Evolutionary conservation across 1,140 invertebrate species (phyloP).

Genomic region (Pectinophora gossypiella): DNA sequence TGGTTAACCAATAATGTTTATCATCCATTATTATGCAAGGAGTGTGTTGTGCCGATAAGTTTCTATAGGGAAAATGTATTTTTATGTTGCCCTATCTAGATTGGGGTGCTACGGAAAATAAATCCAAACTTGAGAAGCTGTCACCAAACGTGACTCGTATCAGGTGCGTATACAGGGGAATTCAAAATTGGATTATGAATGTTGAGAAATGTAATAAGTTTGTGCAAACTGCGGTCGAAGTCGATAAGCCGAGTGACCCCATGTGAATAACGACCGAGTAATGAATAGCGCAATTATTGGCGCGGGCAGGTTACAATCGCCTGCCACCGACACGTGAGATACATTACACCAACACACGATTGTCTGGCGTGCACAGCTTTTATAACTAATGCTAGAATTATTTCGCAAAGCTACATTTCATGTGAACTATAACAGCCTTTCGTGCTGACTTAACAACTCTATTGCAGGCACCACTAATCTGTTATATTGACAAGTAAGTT

Average conservation of each 20-base stretch:
- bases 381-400: no score
- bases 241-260: background rate
- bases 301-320: background rate
- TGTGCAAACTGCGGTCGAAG: background rate
- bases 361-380: background rate
- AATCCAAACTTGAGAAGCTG: slow-evolving; percentile 2
- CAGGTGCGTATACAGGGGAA: no score
- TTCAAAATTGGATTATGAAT: background rate
- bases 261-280: background rate
- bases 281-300: background rate
- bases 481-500: no score
- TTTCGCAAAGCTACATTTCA: no score
- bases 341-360: background rate
- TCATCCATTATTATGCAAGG: slow-evolving; percentile 29
- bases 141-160: background rate
- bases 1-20: slow-evolving; percentile 29
- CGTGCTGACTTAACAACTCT: no score
- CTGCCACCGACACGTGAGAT: background rate
- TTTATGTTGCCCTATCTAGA: background rate
- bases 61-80: background rate
- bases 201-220: background rate
- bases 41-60: slow-evolving; percentile 25
- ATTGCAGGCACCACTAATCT: no score
- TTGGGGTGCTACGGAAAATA: background rate
- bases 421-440: no score